Evolutionary conservation across 2,797 vertebrate species (phyloP).

Genomic region (Pseudotriccus pelzelni): DNA sequence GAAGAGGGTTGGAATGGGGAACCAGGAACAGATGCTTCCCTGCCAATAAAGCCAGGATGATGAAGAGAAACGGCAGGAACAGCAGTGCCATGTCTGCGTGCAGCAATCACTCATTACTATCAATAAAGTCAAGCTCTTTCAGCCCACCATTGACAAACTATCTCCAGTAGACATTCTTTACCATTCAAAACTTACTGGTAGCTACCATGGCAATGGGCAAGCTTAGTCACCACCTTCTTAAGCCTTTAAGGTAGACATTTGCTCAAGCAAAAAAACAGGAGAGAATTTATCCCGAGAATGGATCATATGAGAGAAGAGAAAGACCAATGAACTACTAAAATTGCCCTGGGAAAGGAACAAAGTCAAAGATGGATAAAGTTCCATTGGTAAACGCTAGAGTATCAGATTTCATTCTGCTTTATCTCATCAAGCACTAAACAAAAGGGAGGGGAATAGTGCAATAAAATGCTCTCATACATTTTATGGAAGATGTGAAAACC

Average conservation of each 20-base stretch:
- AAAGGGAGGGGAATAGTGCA: background rate
- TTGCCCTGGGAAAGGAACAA: background rate
- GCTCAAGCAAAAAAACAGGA: background rate
- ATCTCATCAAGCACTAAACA: background rate
- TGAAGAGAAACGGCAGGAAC: background rate
- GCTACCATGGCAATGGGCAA: background rate
- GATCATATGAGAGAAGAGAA: background rate
- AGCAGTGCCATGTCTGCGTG: background rate
- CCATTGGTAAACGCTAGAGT: background rate
- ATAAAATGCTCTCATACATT: background rate
- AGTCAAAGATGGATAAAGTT: background rate
- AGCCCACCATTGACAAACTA: background rate
- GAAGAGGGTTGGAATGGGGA: background rate
- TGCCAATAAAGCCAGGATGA: background rate
- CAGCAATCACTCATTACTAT: background rate
- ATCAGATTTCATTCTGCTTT: background rate
- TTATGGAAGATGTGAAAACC: background rate
- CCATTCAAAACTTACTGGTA: background rate
- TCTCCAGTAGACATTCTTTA: background rate
- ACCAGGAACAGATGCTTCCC: background rate
- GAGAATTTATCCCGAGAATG: background rate
- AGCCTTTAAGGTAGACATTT: background rate
- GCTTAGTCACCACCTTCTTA: background rate
- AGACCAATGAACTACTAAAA: background rate
- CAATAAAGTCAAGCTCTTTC: background rate